A percentile compares a stretch with the other conserved stretches of the same genome.
Evolutionary conservation across 2,888 invertebrate species (phyloP).

Genomic region (Apamea monoglypha): DNA sequence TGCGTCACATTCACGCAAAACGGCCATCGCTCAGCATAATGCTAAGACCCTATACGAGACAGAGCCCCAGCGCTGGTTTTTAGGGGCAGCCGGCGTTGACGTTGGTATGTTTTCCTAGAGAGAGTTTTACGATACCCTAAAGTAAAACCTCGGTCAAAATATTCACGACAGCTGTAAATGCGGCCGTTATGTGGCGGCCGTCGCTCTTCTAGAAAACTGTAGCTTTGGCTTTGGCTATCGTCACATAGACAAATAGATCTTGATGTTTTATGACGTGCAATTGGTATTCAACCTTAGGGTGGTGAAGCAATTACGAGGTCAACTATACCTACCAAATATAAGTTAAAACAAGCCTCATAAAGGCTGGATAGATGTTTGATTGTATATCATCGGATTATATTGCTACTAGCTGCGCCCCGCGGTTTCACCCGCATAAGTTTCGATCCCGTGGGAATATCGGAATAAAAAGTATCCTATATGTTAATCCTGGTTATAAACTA

Average conservation of each 20-base stretch:
- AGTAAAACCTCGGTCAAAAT: not conserved
- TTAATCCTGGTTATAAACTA: too few species aligned
- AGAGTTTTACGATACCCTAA: not conserved
- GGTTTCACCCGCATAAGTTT: too few species aligned
- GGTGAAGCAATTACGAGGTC: not conserved
- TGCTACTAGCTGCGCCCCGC: too few species aligned
- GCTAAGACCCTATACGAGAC: too few species aligned
- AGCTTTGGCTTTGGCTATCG: too few species aligned
- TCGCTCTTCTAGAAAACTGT: not conserved
- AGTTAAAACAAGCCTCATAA: not conserved
- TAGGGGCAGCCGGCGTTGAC: too few species aligned
- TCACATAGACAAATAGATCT: not conserved
- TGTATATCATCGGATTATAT: not conserved
- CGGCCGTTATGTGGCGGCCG: not conserved
- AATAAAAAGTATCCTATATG: too few species aligned
- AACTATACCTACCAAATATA: not conserved
- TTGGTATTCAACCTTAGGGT: not conserved
- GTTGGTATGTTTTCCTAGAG: not conserved
- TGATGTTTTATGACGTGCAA: not conserved
- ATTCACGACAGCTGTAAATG: not conserved
- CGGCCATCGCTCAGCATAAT: too few species aligned
- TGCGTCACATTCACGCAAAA: too few species aligned
- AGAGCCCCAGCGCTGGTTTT: too few species aligned
- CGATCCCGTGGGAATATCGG: too few species aligned
- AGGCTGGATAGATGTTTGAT: not conserved